Evolutionary conservation across 2,888 invertebrate genomes (phyloP).

Genomic region (Caprella mutica): DNA sequence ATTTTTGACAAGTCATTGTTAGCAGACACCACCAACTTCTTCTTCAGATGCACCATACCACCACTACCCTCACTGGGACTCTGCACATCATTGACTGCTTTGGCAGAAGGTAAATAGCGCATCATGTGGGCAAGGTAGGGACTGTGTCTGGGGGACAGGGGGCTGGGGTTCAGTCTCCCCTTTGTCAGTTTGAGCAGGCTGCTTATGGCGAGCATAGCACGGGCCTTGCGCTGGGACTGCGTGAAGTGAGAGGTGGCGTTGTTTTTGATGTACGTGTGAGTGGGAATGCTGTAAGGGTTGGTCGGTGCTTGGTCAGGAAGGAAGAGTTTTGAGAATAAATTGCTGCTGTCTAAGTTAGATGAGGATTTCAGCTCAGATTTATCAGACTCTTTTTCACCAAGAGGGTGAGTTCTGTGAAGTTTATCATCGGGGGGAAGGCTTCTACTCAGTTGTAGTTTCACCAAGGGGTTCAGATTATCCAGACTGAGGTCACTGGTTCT

Average conservation of each 20-base stretch:
- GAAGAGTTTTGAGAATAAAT: too few relatives aligned
- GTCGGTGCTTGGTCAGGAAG: not conserved
- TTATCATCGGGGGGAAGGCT: too few relatives aligned
- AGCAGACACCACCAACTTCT: not conserved
- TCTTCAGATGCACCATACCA: not conserved
- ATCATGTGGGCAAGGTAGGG: conserved; percentile 19
- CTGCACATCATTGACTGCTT: not conserved
- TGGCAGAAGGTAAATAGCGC: conserved; percentile 12
- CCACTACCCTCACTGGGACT: not conserved
- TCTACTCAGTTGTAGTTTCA: too few relatives aligned
- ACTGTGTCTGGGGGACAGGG: conserved; percentile 1
- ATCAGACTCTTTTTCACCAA: not conserved
- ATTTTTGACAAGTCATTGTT: conserved; percentile 9
- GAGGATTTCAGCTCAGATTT: not conserved
- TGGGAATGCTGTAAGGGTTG: conserved; percentile 8
- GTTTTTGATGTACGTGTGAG: not conserved
- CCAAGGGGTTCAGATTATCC: not conserved
- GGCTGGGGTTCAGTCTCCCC: conserved; percentile 7
- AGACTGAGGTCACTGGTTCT: not conserved
- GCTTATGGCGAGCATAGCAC: conserved; percentile 24
- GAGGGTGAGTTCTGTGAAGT: not conserved
- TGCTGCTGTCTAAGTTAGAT: too few relatives aligned
- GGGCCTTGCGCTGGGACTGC: conserved; percentile 16
- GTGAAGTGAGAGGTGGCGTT: not conserved
- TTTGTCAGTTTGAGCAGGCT: conserved; percentile 21